Conservation (phyloP, 2,888 invertebrate genomes). For the Halocaridina rubra region DNA sequence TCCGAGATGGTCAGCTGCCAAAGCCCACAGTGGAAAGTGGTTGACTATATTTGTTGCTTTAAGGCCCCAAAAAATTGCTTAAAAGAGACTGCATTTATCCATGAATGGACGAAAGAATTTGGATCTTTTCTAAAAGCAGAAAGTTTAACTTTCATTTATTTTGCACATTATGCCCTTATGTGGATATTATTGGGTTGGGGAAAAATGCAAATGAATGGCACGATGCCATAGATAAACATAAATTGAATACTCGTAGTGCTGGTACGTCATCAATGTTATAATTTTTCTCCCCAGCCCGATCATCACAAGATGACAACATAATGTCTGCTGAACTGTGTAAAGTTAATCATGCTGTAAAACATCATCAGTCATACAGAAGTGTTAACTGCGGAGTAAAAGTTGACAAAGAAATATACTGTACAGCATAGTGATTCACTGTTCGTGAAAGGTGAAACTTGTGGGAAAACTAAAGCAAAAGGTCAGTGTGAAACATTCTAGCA, state of each 20-base stretch:
- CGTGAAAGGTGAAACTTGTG: not conserved
- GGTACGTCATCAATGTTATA: not conserved
- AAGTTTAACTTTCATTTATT: not conserved
- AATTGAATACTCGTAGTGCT: not conserved
- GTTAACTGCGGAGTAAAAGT: conserved; percentile 36
- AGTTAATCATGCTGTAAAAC: conserved; percentile 36
- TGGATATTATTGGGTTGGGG: not conserved
- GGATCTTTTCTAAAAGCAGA: not conserved
- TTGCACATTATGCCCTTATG: not conserved
- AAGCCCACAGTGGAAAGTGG: not conserved
- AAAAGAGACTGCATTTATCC: not conserved
- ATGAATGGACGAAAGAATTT: not conserved
- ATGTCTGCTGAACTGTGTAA: conserved; percentile 21
- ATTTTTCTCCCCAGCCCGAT: not conserved
- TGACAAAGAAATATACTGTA: conserved; percentile 36
- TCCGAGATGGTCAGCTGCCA: not conserved
- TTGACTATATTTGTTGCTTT: not conserved
- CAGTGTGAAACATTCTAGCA: too few relatives aligned
- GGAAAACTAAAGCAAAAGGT: too few relatives aligned
- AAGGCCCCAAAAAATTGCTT: not conserved
- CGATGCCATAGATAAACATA: not conserved
- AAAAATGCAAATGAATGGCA: not conserved
- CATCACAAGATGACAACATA: not conserved
- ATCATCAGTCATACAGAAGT: conserved; percentile 19
- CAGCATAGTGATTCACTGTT: conserved; percentile 21